Evolutionary conservation across 2,888 invertebrate species (phyloP).

Genomic region (Amiota communis): DNA sequence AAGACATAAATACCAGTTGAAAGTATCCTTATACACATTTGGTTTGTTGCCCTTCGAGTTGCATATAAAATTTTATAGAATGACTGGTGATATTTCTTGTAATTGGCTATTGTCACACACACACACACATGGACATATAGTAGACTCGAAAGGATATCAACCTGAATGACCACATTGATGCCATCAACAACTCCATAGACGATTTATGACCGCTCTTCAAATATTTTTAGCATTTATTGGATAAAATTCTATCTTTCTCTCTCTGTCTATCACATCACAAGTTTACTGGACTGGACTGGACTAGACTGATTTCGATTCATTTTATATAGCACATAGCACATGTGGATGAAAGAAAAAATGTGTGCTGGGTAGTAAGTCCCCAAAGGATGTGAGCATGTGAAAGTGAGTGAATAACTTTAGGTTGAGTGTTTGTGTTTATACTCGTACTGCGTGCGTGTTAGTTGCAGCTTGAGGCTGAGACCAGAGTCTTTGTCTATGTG

Average conservation of each 20-base stretch:
- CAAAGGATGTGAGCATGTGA: background rate
- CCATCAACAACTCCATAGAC: background rate
- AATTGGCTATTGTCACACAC: conserved; percentile 17
- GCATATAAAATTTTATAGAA: conserved; percentile 6
- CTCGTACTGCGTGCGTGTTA: too few species aligned
- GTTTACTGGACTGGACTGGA: too few species aligned
- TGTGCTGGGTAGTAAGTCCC: background rate
- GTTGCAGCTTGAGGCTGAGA: background rate
- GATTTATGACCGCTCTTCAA: conserved; percentile 20
- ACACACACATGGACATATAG: conserved; percentile 1
- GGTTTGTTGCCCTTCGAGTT: too few species aligned
- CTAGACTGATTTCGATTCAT: background rate
- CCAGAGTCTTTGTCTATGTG: conserved; percentile 2
- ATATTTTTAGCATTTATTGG: conserved; percentile 28
- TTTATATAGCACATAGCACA: too few species aligned
- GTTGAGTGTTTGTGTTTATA: too few species aligned
- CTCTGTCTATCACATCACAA: background rate
- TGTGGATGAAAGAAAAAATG: background rate
- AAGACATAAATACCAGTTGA: background rate
- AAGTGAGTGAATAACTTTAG: too few species aligned
- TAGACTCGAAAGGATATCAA: conserved; percentile 3
- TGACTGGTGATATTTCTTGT: background rate
- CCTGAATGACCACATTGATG: too few species aligned
- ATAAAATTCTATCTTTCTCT: background rate
- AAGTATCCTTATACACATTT: background rate